Base-by-base conservation (phyloP, 2,797 vertebrate genomes). In the Peromyscus aztecus region DNA sequence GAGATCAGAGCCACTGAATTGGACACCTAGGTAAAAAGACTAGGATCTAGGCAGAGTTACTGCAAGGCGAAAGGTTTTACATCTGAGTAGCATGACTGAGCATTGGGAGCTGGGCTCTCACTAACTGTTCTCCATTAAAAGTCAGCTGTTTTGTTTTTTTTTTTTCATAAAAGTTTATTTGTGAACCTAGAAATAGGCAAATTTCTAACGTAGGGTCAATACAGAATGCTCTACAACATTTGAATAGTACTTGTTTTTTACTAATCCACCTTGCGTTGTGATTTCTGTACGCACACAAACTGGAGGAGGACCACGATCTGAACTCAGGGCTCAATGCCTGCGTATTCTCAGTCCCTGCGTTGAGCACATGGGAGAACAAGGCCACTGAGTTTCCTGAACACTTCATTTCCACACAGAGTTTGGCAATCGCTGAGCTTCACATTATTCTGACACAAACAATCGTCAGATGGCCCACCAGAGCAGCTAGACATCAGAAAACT, bases 151-250 rank as follows among this genome's bases (percentile, higher is more conserved):
- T 43, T 43, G 40, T 43, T 43, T 43, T 43, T 43, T 81, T 96
- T 92, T 46, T n/a, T n/a, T n/a, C 81, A 90, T 96, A 95, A 95
- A 97, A 93, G 77, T 97, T 95, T 97, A 97, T 95, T 98, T 97
- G 84, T 85, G 40, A 95, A 80, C 40, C 85, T 67, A 86, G 85
- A 94, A 95, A 85, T 55, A 84, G 67, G 24, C 76, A 90, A 87
- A 90, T 95, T 94, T 75, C 90, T 89, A 94, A 96, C 94, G 6
- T 65, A 87, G n/a, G 13, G 91, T 21, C 31, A 86, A 96, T 69
- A 90, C 40, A 96, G 82, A 96, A 17, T 71, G 88, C 89, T 92
- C 92, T 71, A 89, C 34, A 92, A 87, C 34, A 96, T 94, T 81
- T 95, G 82, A 96, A 46, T 69, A 43, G 40, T 43, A 85, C 85